Evolutionary conservation across 2,113 vertebrate species (phyloP).

Genomic region (Microtus richardsoni): DNA sequence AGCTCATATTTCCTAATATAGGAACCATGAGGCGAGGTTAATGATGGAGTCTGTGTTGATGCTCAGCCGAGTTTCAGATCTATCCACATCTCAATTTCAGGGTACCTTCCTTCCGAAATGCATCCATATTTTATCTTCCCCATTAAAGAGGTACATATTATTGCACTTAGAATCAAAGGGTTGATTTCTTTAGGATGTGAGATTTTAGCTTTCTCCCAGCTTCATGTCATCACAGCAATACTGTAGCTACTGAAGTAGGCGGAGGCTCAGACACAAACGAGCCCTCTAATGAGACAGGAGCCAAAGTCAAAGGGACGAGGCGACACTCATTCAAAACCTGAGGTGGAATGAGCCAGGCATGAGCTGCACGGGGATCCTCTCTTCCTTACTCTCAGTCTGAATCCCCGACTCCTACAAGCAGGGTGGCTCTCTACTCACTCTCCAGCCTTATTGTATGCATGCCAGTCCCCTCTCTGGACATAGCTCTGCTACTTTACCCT

Average conservation of each 20-base stretch:
- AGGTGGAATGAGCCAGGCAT: background rate
- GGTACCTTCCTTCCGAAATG: background rate
- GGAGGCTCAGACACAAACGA: conserved; percentile 45
- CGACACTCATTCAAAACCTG: background rate
- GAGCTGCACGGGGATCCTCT: background rate
- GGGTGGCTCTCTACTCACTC: too few species aligned
- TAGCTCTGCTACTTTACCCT: background rate
- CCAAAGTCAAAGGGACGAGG: background rate
- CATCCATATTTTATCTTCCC: background rate
- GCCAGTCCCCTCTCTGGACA: background rate
- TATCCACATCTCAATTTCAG: background rate
- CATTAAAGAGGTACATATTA: background rate
- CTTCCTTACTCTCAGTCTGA: background rate
- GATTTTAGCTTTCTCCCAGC: background rate
- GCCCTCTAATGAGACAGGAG: background rate
- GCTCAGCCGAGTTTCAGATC: conserved; percentile 32
- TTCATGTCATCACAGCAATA: conserved; percentile 39
- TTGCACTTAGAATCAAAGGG: conserved; percentile 53
- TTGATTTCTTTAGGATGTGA: background rate
- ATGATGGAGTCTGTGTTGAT: background rate
- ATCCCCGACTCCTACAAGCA: background rate
- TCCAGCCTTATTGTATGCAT: background rate
- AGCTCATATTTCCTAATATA: background rate
- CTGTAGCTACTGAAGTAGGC: background rate
- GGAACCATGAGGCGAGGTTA: background rate